Conservation (phyloP, 2,888 invertebrate genomes). For the Eudasyphora cyanicolor region DNA sequence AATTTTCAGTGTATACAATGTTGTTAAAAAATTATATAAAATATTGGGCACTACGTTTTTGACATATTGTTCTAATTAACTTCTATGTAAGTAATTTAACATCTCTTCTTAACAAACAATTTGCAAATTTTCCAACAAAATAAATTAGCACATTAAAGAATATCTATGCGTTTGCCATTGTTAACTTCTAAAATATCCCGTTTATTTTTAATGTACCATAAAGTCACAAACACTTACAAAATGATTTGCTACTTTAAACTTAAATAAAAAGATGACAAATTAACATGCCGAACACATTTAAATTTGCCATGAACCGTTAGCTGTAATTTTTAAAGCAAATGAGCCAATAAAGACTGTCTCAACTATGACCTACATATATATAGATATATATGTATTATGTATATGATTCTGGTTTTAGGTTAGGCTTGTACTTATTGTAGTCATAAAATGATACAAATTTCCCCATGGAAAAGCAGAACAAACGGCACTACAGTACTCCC, state of each 20-base stretch:
- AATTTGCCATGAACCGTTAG: neutral
- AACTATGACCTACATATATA: neutral
- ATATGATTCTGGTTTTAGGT: neutral
- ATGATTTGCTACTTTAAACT: neutral
- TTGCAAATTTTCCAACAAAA: too few relatives aligned
- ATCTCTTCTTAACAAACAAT: too few relatives aligned
- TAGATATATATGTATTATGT: neutral
- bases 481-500: too few relatives aligned
- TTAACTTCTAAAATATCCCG: too few relatives aligned
- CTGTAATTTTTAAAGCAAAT: neutral
- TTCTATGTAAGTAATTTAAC: too few relatives aligned
- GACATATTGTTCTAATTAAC: too few relatives aligned
- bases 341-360: neutral
- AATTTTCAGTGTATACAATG: too few relatives aligned
- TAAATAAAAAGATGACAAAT: conserved; percentile 10
- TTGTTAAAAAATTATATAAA: too few relatives aligned
- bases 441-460: neutral
- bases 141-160: too few relatives aligned
- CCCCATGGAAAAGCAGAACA: too few relatives aligned
- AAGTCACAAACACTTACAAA: neutral
- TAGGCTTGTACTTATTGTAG: neutral
- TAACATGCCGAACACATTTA: neutral
- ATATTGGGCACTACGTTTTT: too few relatives aligned
- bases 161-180: too few relatives aligned
- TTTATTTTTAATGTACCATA: neutral